phyloP scores from a whole-genome alignment of 2,888 invertebrate species.

The Rhimphoctona megacephalus region DNA sequence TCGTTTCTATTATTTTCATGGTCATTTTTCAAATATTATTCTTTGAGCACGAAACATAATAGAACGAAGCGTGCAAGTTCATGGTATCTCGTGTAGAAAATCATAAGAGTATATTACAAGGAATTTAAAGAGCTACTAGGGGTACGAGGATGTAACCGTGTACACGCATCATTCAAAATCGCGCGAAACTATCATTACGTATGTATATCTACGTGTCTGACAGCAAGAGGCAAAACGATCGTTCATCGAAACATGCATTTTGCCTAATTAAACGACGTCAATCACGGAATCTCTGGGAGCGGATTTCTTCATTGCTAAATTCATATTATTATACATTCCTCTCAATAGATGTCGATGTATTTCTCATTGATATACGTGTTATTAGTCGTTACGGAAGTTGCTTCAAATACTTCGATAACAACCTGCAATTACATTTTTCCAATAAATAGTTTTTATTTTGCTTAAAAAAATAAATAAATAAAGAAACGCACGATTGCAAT shows the following conservation, averaged over 20 bases:
- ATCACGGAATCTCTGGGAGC: constrained; percentile 46
- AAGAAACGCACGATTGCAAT: not conserved
- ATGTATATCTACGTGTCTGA: constrained; percentile 6
- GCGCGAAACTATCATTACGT: constrained; percentile 60
- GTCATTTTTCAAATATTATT: not conserved
- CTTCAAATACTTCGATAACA: constrained; percentile 27
- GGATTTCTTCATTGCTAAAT: constrained; percentile 33
- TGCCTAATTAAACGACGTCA: constrained; percentile 68
- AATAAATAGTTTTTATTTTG: not conserved
- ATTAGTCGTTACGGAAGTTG: constrained; percentile 28
- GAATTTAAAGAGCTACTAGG: constrained; percentile 23
- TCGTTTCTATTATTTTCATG: not conserved
- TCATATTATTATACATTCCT: constrained; percentile 47
- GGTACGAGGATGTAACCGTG: constrained; percentile 38
- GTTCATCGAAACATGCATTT: constrained; percentile 60
- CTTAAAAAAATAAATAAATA: not conserved
- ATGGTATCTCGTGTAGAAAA: constrained; percentile 13
- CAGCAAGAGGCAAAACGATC: constrained; percentile 36
- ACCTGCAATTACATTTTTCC: constrained; percentile 29
- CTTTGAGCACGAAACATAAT: not conserved
- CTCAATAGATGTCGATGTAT: not conserved
- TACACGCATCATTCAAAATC: constrained; percentile 49
- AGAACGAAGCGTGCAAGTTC: constrained; percentile 1
- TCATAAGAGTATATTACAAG: not conserved
- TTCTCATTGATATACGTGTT: not conserved